Evolutionary conservation across 1,140 invertebrate species (phyloP).

Genomic region (Drosophila lacertosa): DNA sequence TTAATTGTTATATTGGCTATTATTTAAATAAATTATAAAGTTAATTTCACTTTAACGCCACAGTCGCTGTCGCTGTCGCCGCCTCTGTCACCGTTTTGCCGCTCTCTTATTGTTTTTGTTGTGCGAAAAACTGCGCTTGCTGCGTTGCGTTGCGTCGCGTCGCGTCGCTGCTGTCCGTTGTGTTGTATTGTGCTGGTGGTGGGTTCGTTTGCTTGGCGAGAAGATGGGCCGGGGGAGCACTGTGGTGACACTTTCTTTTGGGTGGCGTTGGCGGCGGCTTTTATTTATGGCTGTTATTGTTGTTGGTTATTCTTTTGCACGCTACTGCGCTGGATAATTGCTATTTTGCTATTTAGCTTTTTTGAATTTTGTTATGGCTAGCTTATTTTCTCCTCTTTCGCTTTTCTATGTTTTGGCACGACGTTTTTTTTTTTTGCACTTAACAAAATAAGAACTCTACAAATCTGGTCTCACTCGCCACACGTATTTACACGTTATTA

Average conservation of each 20-base stretch:
- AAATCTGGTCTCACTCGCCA: constrained; percentile 46
- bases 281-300: constrained; percentile 47
- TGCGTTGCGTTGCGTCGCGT: constrained; percentile 29
- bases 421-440: constrained; percentile 46
- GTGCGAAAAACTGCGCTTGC: constrained; percentile 47
- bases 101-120: constrained; percentile 48
- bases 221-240: constrained; percentile 29
- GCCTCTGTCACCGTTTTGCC: constrained; percentile 46
- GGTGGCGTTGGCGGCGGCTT: constrained; percentile 48
- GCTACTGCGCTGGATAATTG: constrained; percentile 46
- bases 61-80: constrained; percentile 36
- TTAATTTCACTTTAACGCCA: constrained; percentile 66
- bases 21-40: constrained; percentile 74
- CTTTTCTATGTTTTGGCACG: constrained; percentile 42
- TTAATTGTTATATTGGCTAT: constrained; percentile 55
- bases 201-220: constrained; percentile 53
- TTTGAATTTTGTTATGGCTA: constrained; percentile 26
- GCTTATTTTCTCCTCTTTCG: constrained; percentile 20
- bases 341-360: constrained; percentile 43
- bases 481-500: constrained; percentile 43
- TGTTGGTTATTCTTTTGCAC: constrained; percentile 52
- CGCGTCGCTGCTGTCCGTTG: constrained; percentile 6
- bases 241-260: constrained; percentile 52
- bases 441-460: constrained; percentile 47
- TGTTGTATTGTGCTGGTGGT: constrained; percentile 38